Conservation (phyloP, 2,797 vertebrate genomes). For the Alectoris magna region DNA sequence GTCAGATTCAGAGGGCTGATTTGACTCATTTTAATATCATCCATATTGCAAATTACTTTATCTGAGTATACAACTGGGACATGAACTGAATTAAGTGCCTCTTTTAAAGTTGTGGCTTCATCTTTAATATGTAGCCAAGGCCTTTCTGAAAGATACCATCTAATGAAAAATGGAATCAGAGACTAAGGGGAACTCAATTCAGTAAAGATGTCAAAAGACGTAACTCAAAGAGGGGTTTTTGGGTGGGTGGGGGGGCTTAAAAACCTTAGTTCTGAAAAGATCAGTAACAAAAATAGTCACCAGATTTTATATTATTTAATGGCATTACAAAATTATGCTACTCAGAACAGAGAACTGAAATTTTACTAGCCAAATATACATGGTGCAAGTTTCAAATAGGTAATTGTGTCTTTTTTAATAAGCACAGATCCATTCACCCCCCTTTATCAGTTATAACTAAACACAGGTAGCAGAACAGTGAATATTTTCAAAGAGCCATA, state of each 20-base stretch:
- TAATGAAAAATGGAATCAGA: background rate
- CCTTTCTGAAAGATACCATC: background rate
- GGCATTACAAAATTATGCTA: background rate
- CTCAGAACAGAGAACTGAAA: background rate
- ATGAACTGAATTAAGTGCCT: background rate
- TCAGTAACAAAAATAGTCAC: background rate
- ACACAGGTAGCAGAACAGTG: background rate
- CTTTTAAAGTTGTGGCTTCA: background rate
- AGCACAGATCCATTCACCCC: background rate
- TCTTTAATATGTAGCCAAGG: background rate
- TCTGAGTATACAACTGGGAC: slow-evolving; percentile 3
- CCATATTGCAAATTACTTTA: background rate
- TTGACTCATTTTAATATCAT: slow-evolving; percentile 15
- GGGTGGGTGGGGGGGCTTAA: background rate
- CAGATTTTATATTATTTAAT: background rate
- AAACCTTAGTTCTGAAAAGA: background rate
- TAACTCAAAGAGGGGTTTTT: background rate
- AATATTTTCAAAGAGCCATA: background rate
- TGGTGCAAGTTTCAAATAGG: background rate
- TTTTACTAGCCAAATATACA: background rate
- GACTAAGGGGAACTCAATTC: background rate
- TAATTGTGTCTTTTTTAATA: background rate
- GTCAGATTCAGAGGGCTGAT: background rate
- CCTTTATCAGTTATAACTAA: background rate
- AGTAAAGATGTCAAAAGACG: background rate